A percentile compares a stretch with the other conserved stretches of the same genome.
phyloP scores from a whole-genome alignment of 2,888 invertebrate species.

The Noctua janthina region DNA sequence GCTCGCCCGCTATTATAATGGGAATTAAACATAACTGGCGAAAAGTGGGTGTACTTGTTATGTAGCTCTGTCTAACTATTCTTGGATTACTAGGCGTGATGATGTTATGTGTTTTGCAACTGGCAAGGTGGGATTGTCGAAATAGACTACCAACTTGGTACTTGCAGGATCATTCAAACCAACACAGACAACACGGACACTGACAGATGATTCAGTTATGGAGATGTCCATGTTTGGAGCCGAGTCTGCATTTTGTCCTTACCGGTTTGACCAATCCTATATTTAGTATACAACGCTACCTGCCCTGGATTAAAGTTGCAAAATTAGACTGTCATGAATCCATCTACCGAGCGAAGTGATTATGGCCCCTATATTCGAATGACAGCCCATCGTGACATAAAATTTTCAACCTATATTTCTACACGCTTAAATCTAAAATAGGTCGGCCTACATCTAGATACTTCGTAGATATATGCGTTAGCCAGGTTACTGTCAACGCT shows the following conservation, averaged over 20 bases:
- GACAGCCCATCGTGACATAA: neutral
- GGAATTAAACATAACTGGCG: neutral
- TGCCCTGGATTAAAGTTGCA: neutral
- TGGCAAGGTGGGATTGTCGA: neutral
- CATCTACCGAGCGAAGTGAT: neutral
- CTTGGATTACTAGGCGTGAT: too few species aligned
- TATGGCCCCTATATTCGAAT: neutral
- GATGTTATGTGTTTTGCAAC: too few species aligned
- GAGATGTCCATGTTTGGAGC: too few species aligned
- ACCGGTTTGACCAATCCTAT: neutral
- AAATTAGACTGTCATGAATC: neutral
- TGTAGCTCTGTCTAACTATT: neutral
- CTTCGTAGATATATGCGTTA: neutral
- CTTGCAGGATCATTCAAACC: neutral
- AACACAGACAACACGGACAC: neutral
- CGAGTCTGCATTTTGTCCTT: too few species aligned
- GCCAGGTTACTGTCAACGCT: slow-evolving; percentile 19
- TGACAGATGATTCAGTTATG: too few species aligned
- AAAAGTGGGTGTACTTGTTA: neutral
- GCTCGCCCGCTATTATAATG: neutral
- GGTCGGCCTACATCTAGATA: neutral
- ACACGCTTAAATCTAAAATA: slow-evolving; percentile 13
- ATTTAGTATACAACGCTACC: neutral
- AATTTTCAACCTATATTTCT: neutral
- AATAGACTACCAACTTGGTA: neutral